Evolutionary conservation across 2,797 vertebrate species (phyloP).

Genomic region (Scarus forsteni): DNA sequence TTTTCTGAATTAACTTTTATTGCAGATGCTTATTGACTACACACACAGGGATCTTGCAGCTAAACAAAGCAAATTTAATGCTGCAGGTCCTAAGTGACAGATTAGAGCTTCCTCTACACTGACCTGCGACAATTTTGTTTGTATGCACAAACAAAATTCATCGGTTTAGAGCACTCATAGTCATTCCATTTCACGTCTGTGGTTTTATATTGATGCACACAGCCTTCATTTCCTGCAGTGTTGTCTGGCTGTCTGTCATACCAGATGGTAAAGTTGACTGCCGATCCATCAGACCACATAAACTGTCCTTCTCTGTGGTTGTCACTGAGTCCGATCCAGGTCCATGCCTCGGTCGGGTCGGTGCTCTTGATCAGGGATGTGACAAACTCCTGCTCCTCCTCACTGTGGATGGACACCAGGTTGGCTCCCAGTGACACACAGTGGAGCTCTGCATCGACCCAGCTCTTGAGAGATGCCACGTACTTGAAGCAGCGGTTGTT

Average conservation of each 20-base stretch:
- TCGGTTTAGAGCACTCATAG: accelerated
- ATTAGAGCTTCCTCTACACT: no score
- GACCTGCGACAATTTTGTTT: not conserved
- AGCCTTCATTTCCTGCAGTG: accelerated
- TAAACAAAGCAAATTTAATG: no score
- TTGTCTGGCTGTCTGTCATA: not conserved
- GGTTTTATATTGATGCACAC: not conserved
- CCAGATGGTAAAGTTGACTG: not conserved
- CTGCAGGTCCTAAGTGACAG: no score
- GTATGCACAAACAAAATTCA: not conserved
- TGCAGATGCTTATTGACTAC: no score
- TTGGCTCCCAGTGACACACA: slow-evolving; percentile 30
- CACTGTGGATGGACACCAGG: slow-evolving; percentile 44
- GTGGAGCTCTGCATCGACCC: slow-evolving; percentile 44
- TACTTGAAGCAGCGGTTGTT: slow-evolving; percentile 41
- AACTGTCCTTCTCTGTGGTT: slow-evolving; percentile 1
- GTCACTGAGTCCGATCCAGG: slow-evolving; percentile 22
- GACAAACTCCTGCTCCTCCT: slow-evolving; percentile 16
- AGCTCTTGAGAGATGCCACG: not conserved
- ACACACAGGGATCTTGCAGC: no score
- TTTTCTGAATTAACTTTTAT: no score
- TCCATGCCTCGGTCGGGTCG: accelerated
- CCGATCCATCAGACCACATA: not conserved
- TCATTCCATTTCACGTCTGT: not conserved
- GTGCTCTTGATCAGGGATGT: slow-evolving; percentile 18